Percentiles rank a stretch among this genome's conserved stretches.
phyloP scores from a whole-genome alignment of 1,140 invertebrate species.

The Orius insidiosus region DNA sequence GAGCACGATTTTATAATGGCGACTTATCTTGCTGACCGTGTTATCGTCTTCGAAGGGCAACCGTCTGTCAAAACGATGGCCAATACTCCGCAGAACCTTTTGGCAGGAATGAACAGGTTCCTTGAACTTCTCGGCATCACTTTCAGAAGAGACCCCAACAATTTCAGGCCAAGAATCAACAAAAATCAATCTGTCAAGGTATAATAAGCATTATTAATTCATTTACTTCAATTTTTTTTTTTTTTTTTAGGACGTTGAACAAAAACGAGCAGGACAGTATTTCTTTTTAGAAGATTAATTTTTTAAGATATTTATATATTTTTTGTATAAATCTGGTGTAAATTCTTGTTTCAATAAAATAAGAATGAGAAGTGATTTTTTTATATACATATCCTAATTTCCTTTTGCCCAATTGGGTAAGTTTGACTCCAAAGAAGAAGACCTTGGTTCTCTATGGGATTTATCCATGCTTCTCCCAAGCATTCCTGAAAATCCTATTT shows the following conservation, averaged over 20 bases:
- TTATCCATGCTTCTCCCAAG: too few species aligned
- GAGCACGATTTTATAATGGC: slow-evolving; percentile 99
- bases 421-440: too few species aligned
- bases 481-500: too few species aligned
- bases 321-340: not conserved
- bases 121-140: slow-evolving; percentile 93
- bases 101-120: slow-evolving; percentile 98
- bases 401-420: too few species aligned
- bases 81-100: slow-evolving; percentile 79
- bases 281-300: slow-evolving; percentile 93
- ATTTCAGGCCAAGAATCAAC: slow-evolving; percentile 95
- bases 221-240: slow-evolving; percentile 15
- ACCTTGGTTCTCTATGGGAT: too few species aligned
- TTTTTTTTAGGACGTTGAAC: slow-evolving; percentile 72
- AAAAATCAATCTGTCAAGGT: slow-evolving; percentile 92
- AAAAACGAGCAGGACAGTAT: slow-evolving; percentile 92
- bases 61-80: slow-evolving; percentile 80
- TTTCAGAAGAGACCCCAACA: slow-evolving; percentile 96
- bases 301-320: slow-evolving; percentile 2
- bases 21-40: slow-evolving; percentile 94
- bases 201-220: slow-evolving; percentile 15
- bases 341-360: slow-evolving; percentile 2
- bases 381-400: too few species aligned
- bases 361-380: too few species aligned
- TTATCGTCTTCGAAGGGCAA: slow-evolving; percentile 93